Conservation (phyloP, 2,888 invertebrate species). For the Luperina nickerlii region DNA sequence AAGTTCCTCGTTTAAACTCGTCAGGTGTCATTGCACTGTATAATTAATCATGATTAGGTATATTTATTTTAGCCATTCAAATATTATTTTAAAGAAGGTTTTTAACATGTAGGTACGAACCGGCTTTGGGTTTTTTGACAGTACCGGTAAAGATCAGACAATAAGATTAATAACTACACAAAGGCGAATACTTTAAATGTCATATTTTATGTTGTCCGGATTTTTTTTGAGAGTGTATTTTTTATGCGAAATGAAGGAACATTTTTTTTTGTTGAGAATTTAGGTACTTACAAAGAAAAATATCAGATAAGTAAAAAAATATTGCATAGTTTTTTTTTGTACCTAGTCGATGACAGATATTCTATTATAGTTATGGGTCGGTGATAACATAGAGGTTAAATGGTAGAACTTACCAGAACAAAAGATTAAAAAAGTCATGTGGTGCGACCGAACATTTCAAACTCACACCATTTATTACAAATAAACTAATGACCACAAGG, state of each 20-base stretch:
- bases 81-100: conserved; percentile 63
- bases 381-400: not conserved
- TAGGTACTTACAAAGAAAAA: not conserved
- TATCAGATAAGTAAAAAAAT: not conserved
- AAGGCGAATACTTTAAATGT: conserved; percentile 15
- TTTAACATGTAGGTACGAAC: conserved; percentile 50
- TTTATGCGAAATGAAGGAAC: not conserved
- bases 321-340: not conserved
- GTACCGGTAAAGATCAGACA: conserved; percentile 55
- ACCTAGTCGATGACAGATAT: not conserved
- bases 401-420: not conserved
- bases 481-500: not conserved
- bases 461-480: not conserved
- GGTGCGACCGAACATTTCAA: not conserved
- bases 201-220: conserved; percentile 42
- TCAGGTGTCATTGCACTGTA: conserved; percentile 53
- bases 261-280: not conserved
- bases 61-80: conserved; percentile 61
- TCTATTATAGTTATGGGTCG: not conserved
- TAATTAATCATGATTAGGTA: conserved; percentile 61
- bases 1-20: conserved; percentile 26
- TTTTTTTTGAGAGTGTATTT: conserved; percentile 12
- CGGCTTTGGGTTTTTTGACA: conserved; percentile 55
- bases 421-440: not conserved
- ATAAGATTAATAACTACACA: conserved; percentile 54